phyloP scores from a whole-genome alignment of 1,140 invertebrate species.

The Sitophilus oryzae region DNA sequence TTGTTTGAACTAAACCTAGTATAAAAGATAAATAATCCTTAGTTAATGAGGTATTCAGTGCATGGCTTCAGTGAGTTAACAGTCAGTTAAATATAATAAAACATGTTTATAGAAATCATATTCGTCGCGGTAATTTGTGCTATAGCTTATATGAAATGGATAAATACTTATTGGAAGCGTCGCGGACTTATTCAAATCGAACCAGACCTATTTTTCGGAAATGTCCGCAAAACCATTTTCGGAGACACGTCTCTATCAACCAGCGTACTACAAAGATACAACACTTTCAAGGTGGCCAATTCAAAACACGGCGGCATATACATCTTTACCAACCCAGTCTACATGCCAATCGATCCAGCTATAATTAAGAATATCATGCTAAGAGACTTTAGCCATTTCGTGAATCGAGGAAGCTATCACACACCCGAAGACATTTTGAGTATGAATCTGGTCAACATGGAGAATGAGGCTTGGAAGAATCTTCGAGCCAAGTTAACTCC shows the following conservation, averaged over 20 bases:
- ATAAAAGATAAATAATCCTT: too few species aligned
- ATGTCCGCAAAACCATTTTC: too few species aligned
- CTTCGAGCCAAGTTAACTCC: constrained; percentile 45
- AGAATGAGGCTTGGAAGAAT: constrained; percentile 46
- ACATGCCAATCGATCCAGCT: constrained; percentile 44
- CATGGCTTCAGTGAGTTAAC: too few species aligned
- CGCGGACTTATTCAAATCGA: constrained; percentile 30
- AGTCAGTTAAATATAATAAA: too few species aligned
- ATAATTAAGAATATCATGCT: constrained; percentile 45
- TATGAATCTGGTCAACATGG: constrained; percentile 45
- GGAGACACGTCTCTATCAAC: too few species aligned
- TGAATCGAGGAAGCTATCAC: constrained; percentile 43
- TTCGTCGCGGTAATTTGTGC: too few species aligned
- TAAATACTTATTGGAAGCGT: constrained; percentile 41
- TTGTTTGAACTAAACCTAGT: too few species aligned
- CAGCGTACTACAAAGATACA: too few species aligned
- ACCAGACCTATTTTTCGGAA: neutral
- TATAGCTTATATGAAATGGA: constrained; percentile 28
- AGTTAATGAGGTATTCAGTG: too few species aligned
- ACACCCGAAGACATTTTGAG: constrained; percentile 45
- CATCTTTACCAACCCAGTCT: constrained; percentile 17
- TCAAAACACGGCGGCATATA: constrained; percentile 20
- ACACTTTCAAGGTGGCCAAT: constrained; percentile 30
- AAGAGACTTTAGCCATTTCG: constrained; percentile 47
- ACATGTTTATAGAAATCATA: too few species aligned